phyloP scores from a whole-genome alignment of 2,888 invertebrate species.

The Sthenelais limicola region DNA sequence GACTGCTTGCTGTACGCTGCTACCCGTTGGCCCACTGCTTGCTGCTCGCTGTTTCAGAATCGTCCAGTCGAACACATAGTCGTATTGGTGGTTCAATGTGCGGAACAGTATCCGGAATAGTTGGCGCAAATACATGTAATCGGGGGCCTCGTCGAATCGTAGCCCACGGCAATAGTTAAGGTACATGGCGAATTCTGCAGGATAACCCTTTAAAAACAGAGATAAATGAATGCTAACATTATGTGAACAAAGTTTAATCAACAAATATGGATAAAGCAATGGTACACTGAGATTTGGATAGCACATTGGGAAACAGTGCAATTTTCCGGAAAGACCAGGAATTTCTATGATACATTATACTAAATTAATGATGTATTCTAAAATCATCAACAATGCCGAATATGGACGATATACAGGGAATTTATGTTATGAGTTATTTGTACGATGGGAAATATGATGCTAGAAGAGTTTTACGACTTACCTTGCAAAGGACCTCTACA shows the following conservation, averaged over 20 bases:
- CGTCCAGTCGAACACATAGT: conserved; percentile 99
- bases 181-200: conserved; percentile 99
- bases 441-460: no score
- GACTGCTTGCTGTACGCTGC: conserved; percentile 1
- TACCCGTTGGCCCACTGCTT: background rate
- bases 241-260: no score
- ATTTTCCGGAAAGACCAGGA: no score
- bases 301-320: no score
- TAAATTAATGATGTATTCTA: no score
- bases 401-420: background rate
- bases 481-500: conserved; percentile 97
- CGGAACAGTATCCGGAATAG: conserved; percentile 98
- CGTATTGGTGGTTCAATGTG: conserved; percentile 98
- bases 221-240: no score
- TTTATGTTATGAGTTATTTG: background rate
- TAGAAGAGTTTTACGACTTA: no score
- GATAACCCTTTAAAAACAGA: conserved; percentile 95
- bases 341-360: no score
- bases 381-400: background rate
- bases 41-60: conserved; percentile 95
- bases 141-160: conserved; percentile 98
- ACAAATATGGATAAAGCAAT: no score
- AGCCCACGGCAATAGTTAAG: conserved; percentile 99
- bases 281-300: no score
- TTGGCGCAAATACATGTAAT: conserved; percentile 99